Evolutionary conservation across 2,113 vertebrate genomes (phyloP), one percentile per base, ranked within the genome.

Genomic region (Anthoscopus minutus): DNA sequence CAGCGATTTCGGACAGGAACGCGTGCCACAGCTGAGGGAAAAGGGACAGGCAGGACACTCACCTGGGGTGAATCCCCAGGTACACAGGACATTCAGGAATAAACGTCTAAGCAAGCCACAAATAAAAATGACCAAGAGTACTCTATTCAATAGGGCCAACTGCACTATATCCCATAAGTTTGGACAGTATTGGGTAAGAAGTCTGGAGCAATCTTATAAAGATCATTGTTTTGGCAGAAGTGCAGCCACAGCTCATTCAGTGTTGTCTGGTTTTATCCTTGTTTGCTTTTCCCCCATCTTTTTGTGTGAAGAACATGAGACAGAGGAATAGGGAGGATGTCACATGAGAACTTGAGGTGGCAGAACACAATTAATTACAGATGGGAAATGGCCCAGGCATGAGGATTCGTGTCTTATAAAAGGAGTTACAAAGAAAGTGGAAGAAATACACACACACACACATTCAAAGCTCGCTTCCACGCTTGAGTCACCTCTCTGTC

Each of bases 401-500:
- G 7, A 44, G n/a, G 54, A 45, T 33, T 24, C 58, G 15, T 65
- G 13, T 4, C 1, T 50, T 42, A 42, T 6, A 44, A 78, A 66
- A 70, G 42, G 60, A 28, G 4, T 48, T 42, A 67, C 7, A 61
- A 48, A 65, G 21, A 64, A 73, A 28, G 6, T 33, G 24, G 15
- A 62, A 54, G 21, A 35, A 31, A 58, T 38, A 28, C 18, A 83
- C 48, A 45, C 18, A 83, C 48, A 45, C 40, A 58, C 0, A 0
- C 21, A 28, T 64, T 81, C 71, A 81, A 42, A 91, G 67, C 65
- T 81, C 28, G 28, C 65, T 83, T 78, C 72, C 50, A 77, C 0
- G 1, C 53, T 44, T 74, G 83, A 84, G 40, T 94, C 65, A 92
- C 56, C 77, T 76, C 66, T 94, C 77, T 84, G 86, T 51, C 89